Percentiles rank a stretch among this genome's conserved stretches.
These are phyloP conservation scores for Eueides isabella DNA, from an alignment of 1,140 invertebrate species.

Conservation along the genomic window DNA sequence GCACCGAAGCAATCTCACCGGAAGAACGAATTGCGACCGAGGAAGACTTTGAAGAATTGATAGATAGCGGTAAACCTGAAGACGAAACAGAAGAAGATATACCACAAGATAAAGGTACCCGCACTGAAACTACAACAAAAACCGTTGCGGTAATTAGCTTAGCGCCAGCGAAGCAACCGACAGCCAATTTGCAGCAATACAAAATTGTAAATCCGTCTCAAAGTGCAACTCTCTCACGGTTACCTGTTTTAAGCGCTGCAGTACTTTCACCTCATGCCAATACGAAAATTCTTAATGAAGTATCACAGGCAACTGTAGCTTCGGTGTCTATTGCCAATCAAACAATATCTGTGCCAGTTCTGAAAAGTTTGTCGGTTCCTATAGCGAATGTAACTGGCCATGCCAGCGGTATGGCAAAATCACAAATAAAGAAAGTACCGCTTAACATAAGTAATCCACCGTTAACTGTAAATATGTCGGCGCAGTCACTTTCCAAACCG, in stretches of 20 bases:
- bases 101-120: constrained; percentile 55
- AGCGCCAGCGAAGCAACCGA: constrained; percentile 67
- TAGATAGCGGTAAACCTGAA: constrained; percentile 82
- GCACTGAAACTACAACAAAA: constrained; percentile 79
- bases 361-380: constrained; percentile 81
- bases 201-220: constrained; percentile 74
- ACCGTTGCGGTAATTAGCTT: constrained; percentile 81
- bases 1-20: constrained; percentile 82
- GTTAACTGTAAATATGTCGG: constrained; percentile 66
- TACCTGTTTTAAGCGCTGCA: constrained; percentile 72
- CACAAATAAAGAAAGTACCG: constrained; percentile 76
- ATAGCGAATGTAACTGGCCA: constrained; percentile 63
- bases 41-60: constrained; percentile 84
- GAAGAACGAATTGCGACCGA: constrained; percentile 85
- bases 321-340: constrained; percentile 84
- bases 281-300: constrained; percentile 79
- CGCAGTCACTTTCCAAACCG: constrained; percentile 68
- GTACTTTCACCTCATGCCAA: constrained; percentile 73
- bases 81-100: constrained; percentile 72
- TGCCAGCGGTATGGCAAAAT: constrained; percentile 52
- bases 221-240: constrained; percentile 58
- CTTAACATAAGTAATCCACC: constrained; percentile 67
- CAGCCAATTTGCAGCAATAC: constrained; percentile 73
- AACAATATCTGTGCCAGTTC: constrained; percentile 84
- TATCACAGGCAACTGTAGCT: constrained; percentile 79